Base-by-base conservation (phyloP, 2,888 invertebrate species). In the Cerastoderma edule region DNA sequence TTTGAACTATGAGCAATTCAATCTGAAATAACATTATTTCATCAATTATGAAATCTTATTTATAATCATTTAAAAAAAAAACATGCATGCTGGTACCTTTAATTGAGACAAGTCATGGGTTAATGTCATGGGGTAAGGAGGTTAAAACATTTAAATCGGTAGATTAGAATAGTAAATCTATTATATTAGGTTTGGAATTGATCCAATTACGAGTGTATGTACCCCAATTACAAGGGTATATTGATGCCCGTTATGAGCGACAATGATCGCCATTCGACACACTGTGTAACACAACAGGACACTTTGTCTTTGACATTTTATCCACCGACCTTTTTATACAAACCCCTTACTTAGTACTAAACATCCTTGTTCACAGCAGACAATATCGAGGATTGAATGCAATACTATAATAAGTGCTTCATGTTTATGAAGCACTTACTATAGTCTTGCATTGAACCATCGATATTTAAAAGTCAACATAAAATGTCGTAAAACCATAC, bases 181-280 rank as follows among this genome's bases (percentile, higher is more conserved):
- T 57, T 57, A 57, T 57, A 57, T 13, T 30, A 24, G 2, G n/a
- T 33, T 60, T 60, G 60, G 60, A 60, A 35, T 2, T 60, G 60
- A 60, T 60, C 60, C 60, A 60, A 39, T 60, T 60, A 39, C 60
- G n/a, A n/a, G n/a, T n/a, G n/a, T n/a, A n/a, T n/a, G n/a, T n/a
- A n/a, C n/a, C n/a, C n/a, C n/a, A n/a, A n/a, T n/a, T n/a, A 39
- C n/a, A 10, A 32, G 60, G 35, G 24, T 60, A 60, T 60, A 35
- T 39, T 39, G 39, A n/a, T 2, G 24, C 60, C n/a, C 32, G 6
- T 56, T 4, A 56, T 56, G 56, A 56, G 56, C 24, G 27, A n/a
- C 24, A 50, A 50, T 50, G 50, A 22, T 10, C 50, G n/a, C 35
- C 60, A 57, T n/a, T 57, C 19, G 57, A 57, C 19, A 57, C 57